phyloP scores from a whole-genome alignment of 2,797 vertebrate species.

The Bufotes viridis region DNA sequence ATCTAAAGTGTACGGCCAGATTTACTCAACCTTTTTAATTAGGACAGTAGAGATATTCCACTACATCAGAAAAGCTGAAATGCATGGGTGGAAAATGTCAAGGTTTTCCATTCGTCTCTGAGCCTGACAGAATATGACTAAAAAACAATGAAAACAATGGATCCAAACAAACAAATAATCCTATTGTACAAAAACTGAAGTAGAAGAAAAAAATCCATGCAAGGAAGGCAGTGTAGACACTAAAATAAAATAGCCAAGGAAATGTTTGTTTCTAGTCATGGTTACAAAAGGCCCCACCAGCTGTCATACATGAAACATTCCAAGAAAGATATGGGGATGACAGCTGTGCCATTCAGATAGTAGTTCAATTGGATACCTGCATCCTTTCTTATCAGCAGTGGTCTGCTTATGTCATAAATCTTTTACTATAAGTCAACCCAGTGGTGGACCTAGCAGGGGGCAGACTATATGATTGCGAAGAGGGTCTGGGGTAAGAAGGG shows the following conservation, averaged over 20 bases:
- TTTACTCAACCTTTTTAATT: no score
- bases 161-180: neutral
- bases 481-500: no score
- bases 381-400: neutral
- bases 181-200: neutral
- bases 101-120: neutral
- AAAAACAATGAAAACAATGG: neutral
- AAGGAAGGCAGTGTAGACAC: neutral
- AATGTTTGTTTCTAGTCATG: neutral
- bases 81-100: neutral
- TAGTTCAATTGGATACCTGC: no score
- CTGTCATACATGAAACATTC: neutral
- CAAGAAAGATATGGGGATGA: neutral
- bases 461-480: no score
- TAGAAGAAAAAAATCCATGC: neutral
- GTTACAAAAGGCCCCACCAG: constrained; percentile 4
- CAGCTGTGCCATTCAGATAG: neutral
- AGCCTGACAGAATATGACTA: constrained; percentile 8
- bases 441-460: no score
- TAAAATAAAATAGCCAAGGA: constrained; percentile 9
- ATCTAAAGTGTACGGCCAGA: no score
- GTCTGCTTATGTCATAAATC: no score
- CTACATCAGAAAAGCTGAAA: neutral
- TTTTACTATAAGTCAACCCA: no score
- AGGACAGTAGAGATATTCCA: neutral